Evolutionary conservation across 2,888 invertebrate genomes (phyloP), one percentile per base, ranked within the genome.

Genomic region (Hypomecis punctinalis): DNA sequence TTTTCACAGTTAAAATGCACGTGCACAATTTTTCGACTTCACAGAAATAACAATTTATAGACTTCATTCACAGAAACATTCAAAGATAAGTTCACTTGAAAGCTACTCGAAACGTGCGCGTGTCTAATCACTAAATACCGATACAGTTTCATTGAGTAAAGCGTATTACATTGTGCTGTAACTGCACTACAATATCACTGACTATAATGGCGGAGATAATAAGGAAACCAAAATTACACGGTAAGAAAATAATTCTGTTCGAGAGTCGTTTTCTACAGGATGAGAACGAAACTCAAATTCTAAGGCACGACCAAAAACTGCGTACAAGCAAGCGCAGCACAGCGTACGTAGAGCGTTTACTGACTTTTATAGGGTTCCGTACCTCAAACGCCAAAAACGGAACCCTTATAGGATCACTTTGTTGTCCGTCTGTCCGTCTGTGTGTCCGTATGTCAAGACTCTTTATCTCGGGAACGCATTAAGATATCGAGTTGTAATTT

Each of bases 191-290:
- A 54, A 55, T 59, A 49, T 51, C 10, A 39, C 36, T 40, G 45
- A 66, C 64, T 65, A 67, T 63, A 60, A 73, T 68, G 74, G 70
- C 54, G 75, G 66, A 81, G 72, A 81, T 85, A 84, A 85, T 81
- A 85, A 88, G 88, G 86, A 87, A 85, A 80, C 73, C 67, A 68
- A 76, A 79, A 84, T 87, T 84, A 81, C 77, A 80, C 76, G 84
- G 78, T 75, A 66, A 63, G 63, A 67, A 63, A 77, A 75, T 77
- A 72, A 23, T 23, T 23, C 23, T 66, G 64, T 53, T 60, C 63
- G 68, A 68, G 47, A 35, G 46, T 47, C 42, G 13, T 6, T 13
- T 5, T 46, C 11, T 63, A 63, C 47, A 10, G 58, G 63, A 7
- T 63, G 63, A 48, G 6, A 10, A 37, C 47, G 53, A 49, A 52